phyloP scores from a whole-genome alignment of 1,140 invertebrate genomes.

The Drosophila kepulauana region DNA sequence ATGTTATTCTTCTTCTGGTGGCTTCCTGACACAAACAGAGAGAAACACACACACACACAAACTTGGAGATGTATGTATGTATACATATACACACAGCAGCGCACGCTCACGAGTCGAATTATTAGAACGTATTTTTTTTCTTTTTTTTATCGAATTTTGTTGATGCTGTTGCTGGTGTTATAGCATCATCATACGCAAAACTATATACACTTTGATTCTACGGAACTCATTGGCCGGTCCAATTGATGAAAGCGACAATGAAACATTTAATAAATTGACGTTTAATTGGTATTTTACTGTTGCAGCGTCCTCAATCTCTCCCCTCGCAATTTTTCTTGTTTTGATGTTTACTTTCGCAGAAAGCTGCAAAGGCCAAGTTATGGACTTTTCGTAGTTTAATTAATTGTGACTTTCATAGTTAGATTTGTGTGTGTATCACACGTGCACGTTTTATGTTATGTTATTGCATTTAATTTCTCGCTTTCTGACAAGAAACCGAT shows the following conservation, averaged over 20 bases:
- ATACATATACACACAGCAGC: conserved; percentile 29
- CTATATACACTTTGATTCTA: not conserved
- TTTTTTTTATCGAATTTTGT: conserved; percentile 14
- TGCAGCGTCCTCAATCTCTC: conserved; percentile 1
- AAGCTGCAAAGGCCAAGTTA: conserved; percentile 1
- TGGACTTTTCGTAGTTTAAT: not conserved
- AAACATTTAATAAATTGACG: conserved; percentile 6
- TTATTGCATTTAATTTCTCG: not conserved
- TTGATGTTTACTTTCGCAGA: conserved; percentile 50
- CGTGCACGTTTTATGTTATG: not conserved
- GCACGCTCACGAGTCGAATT: conserved; percentile 30
- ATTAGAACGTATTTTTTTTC: conserved; percentile 9
- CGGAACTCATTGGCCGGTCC: not conserved
- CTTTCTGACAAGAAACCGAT: not conserved
- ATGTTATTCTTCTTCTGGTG: conserved; percentile 1
- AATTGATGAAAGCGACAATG: not conserved
- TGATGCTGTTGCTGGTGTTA: conserved; percentile 18
- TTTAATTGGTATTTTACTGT: not conserved
- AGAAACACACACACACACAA: not conserved
- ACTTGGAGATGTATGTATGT: conserved; percentile 5
- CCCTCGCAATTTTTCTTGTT: conserved; percentile 23
- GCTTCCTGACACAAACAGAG: conserved; percentile 21
- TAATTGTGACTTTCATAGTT: not conserved
- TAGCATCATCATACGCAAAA: not conserved
- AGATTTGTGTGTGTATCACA: not conserved